Conservation (phyloP, 1,140 invertebrate species). For the Oncopodura yosiiana region DNA sequence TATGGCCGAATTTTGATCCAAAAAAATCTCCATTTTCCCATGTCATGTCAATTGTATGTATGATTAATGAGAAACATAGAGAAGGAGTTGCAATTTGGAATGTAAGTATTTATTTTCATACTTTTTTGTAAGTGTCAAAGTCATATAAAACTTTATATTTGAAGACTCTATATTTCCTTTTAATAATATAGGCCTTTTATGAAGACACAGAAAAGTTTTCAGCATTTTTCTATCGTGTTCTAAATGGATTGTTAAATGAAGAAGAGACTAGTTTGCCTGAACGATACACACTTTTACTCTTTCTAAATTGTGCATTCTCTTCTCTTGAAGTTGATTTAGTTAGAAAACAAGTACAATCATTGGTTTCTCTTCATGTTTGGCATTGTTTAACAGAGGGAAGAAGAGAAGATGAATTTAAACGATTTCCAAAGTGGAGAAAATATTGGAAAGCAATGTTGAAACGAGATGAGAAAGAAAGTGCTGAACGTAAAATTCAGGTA, state of each 20-base stretch:
- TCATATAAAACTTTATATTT: not conserved
- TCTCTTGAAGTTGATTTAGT: slow-evolving; percentile 82
- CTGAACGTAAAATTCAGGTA: slow-evolving; percentile 58
- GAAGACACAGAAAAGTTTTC: slow-evolving; percentile 70
- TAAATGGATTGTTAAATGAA: slow-evolving; percentile 58
- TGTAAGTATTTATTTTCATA: slow-evolving; percentile 42
- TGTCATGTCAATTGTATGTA: slow-evolving; percentile 88
- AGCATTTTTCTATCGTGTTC: slow-evolving; percentile 75
- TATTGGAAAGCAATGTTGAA: slow-evolving; percentile 84
- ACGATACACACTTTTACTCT: slow-evolving; percentile 37
- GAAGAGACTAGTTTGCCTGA: slow-evolving; percentile 35
- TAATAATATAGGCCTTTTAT: slow-evolving; percentile 57
- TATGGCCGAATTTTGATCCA: slow-evolving; percentile 86
- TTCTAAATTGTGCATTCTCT: slow-evolving; percentile 32
- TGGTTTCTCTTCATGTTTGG: slow-evolving; percentile 93
- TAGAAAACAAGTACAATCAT: slow-evolving; percentile 76
- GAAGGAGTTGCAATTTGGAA: slow-evolving; percentile 95
- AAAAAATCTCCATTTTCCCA: slow-evolving; percentile 61
- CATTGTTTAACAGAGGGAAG: slow-evolving; percentile 71
- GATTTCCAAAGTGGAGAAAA: slow-evolving; percentile 80
- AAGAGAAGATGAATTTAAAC: slow-evolving; percentile 73
- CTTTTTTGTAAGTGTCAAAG: not conserved
- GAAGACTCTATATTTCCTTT: slow-evolving; percentile 1
- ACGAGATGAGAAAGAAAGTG: slow-evolving; percentile 58
- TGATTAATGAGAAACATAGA: slow-evolving; percentile 97